Base-by-base conservation (phyloP, 2,797 vertebrate genomes). In the Cyclopterus lumpus region DNA sequence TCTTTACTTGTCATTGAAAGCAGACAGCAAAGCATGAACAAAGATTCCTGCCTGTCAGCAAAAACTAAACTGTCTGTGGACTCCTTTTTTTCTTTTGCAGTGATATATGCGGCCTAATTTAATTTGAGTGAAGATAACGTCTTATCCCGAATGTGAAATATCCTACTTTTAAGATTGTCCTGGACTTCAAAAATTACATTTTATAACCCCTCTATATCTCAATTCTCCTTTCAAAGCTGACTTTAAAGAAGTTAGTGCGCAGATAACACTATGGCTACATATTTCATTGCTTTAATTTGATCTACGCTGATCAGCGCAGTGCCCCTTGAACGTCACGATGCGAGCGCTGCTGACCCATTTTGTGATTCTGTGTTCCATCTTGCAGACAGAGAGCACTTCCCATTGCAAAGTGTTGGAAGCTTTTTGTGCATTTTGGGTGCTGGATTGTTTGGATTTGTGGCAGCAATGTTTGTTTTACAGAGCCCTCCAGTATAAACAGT, bases 41-140 rank as follows among this genome's bases (percentile, higher is more conserved):
- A 64, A 70, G 49, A 60, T 77, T 85, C 64, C 66, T 70, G 69
- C 48, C 77, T 77, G 80, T 91, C 90, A 89, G 88, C 88, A 84
- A 69, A 88, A 83, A 73, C 57, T 10, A 8, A 82, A 79, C 67
- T 34, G 61, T 86, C 84, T 82, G 60, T n/a, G 28, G 59, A 76
- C 49, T n/a, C 62, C 62, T 68, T 84, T 67, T 59, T 32, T 61
- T 24, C 18, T 69, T 67, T 59, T 68, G 40, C 78, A 66, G 69
- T 80, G 76, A 78, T 75, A 84, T 89, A 67, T 85, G 64, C 80
- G 11, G 86, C 72, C 64, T 86, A 85, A 92, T 90, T 92, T 82
- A 87, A 92, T 91, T 90, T 84, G 38, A 88, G 20, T 67, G 42
- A 67, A 58, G 88, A 90, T 93, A 89, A 49, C 32, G 90, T 91